These are phyloP conservation scores for Molorchus minor DNA, from an alignment of 2,888 invertebrate genomes.

Conservation along the genomic window DNA sequence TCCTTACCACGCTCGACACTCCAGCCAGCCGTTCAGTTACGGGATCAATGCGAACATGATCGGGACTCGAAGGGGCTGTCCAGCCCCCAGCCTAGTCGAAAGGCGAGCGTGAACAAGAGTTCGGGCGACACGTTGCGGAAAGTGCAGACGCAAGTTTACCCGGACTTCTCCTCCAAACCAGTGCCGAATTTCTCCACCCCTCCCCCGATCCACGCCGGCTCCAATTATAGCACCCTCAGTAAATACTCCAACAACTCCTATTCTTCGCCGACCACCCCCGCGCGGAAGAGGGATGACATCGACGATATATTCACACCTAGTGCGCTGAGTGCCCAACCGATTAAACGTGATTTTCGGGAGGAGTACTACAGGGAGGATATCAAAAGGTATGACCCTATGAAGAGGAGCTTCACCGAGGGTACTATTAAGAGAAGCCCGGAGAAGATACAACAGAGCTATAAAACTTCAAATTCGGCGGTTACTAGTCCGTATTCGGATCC, in stretches of 20 bases:
- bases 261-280: constrained; percentile 27
- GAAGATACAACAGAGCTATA: constrained; percentile 46
- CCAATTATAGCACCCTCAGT: constrained; percentile 49
- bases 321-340: constrained; percentile 58
- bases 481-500: constrained; percentile 60
- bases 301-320: constrained; percentile 62
- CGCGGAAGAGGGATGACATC: constrained; percentile 56
- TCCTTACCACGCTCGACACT: constrained; percentile 91
- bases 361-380: constrained; percentile 59
- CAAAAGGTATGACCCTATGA: constrained; percentile 58
- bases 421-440: constrained; percentile 56
- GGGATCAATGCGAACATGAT: constrained; percentile 68
- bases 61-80: constrained; percentile 70
- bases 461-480: constrained; percentile 47
- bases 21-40: constrained; percentile 85
- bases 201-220: constrained; percentile 50
- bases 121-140: constrained; percentile 59
- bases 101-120: constrained; percentile 65
- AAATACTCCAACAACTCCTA: constrained; percentile 40
- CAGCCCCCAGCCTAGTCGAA: constrained; percentile 85
- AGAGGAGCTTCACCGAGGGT: constrained; percentile 60
- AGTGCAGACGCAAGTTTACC: constrained; percentile 60
- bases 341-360: constrained; percentile 58
- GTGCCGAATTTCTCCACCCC: constrained; percentile 48
- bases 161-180: constrained; percentile 51